Evolutionary conservation across 2,113 vertebrate genomes (phyloP).

Genomic region (Cottus gobio): DNA sequence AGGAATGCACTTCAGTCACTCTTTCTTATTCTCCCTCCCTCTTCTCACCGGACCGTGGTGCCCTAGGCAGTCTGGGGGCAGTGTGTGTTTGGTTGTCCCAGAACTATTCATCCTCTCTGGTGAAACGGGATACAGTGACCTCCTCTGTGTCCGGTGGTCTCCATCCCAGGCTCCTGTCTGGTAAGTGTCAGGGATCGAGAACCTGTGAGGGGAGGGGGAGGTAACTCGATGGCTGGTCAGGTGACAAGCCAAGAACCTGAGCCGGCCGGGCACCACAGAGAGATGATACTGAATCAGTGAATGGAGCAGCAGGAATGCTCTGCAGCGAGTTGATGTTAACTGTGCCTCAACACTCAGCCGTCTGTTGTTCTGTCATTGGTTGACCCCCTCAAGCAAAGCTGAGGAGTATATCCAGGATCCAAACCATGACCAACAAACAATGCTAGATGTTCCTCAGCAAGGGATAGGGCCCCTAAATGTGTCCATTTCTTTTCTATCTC

Average conservation of each 20-base stretch:
- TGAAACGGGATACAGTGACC: slow-evolving; percentile 77
- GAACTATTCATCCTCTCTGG: slow-evolving; percentile 69
- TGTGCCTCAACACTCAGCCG: slow-evolving; percentile 36
- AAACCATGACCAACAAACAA: slow-evolving; percentile 42
- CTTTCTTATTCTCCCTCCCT: slow-evolving; percentile 65
- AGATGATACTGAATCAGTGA: slow-evolving; percentile 45
- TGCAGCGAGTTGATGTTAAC: slow-evolving; percentile 30
- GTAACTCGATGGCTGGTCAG: slow-evolving; percentile 41
- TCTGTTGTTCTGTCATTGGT: slow-evolving; percentile 44
- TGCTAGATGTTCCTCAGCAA: slow-evolving; percentile 10
- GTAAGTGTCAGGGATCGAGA: slow-evolving; percentile 69
- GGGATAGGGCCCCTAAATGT: slow-evolving; percentile 19
- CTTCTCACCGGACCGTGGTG: slow-evolving; percentile 62
- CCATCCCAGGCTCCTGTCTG: slow-evolving; percentile 70
- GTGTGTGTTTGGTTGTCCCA: slow-evolving; percentile 62
- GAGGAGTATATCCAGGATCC: slow-evolving; percentile 13
- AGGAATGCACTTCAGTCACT: slow-evolving; percentile 81
- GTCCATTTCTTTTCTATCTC: slow-evolving; percentile 34
- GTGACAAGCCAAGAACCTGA: slow-evolving; percentile 43
- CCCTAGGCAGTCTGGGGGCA: slow-evolving; percentile 68
- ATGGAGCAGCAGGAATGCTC: slow-evolving; percentile 37
- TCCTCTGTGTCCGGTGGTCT: slow-evolving; percentile 72
- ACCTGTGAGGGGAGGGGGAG: slow-evolving; percentile 24
- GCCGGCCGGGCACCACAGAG: slow-evolving; percentile 27
- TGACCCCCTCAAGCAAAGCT: slow-evolving; percentile 29